These are phyloP conservation scores for Eledone cirrhosa DNA, from an alignment of 2,888 invertebrate genomes.

Conservation along the genomic window DNA sequence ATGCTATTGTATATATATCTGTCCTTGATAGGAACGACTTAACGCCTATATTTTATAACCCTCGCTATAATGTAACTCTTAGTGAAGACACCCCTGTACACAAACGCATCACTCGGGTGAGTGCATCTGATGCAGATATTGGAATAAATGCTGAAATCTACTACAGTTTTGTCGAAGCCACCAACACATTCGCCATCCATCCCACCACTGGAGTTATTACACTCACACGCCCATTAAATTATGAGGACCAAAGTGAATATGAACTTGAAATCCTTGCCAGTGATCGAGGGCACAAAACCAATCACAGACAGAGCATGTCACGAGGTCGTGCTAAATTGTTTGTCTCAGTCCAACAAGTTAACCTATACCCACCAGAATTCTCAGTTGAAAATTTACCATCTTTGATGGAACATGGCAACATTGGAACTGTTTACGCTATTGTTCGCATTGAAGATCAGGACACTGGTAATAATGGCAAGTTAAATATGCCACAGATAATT, in stretches of 20 bases:
- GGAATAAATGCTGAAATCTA: constrained; percentile 97
- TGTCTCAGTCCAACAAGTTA: constrained; percentile 78
- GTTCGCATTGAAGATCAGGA: constrained; percentile 86
- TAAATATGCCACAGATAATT: constrained; percentile 73
- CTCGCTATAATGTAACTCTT: constrained; percentile 85
- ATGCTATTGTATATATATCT: constrained; percentile 69
- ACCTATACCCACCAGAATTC: constrained; percentile 86
- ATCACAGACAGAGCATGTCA: constrained; percentile 23
- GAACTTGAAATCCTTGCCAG: constrained; percentile 83
- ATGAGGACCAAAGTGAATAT: constrained; percentile 77
- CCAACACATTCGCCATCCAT: constrained; percentile 83
- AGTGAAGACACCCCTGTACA: constrained; percentile 89
- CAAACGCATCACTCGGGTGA: constrained; percentile 75
- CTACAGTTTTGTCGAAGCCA: constrained; percentile 86
- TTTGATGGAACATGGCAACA: constrained; percentile 80
- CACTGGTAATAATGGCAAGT: constrained; percentile 83
- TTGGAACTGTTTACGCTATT: constrained; percentile 84
- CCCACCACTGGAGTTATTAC: constrained; percentile 90
- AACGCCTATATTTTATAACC: constrained; percentile 90
- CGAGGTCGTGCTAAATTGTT: constrained; percentile 76
- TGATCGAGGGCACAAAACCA: constrained; percentile 77
- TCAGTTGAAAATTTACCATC: constrained; percentile 79
- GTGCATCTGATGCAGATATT: constrained; percentile 94
- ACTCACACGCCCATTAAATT: constrained; percentile 79
- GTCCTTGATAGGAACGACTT: constrained; percentile 75